Percentiles rank a stretch among this genome's conserved stretches.
Conservation (phyloP, 1,140 invertebrate species). For the Reticulitermes speratus region DNA sequence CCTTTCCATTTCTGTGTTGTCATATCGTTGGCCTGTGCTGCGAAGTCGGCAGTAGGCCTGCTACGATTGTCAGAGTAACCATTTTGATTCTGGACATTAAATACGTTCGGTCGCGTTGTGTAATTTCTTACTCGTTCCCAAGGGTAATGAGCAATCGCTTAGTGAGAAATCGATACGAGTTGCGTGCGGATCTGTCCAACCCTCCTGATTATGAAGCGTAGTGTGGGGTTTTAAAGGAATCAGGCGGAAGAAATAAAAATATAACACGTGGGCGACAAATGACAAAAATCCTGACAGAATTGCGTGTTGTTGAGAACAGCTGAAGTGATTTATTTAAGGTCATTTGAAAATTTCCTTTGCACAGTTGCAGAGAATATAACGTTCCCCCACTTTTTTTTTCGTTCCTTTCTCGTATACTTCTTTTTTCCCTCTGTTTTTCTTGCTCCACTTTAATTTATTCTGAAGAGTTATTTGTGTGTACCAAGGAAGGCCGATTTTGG, state of each 20-base stretch:
- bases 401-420: not conserved
- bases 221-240: not conserved
- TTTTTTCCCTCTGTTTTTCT: not conserved
- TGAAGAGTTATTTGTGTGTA: not conserved
- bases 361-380: not conserved
- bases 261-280: slow-evolving; percentile 23
- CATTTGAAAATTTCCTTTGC: slow-evolving; percentile 27
- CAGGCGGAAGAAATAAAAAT: not conserved
- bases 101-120: too few relatives aligned
- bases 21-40: too few relatives aligned
- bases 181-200: not conserved
- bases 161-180: not conserved
- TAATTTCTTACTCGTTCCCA: too few relatives aligned
- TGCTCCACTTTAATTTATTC: not conserved
- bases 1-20: too few relatives aligned
- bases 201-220: not conserved
- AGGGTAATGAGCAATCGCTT: not conserved
- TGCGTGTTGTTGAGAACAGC: slow-evolving; percentile 17
- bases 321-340: slow-evolving; percentile 28
- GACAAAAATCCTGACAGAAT: slow-evolving; percentile 29
- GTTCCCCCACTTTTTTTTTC: not conserved
- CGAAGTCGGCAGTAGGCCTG: too few relatives aligned
- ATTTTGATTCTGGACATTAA: too few relatives aligned
- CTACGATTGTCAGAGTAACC: too few relatives aligned
- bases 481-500: not conserved